Conservation (phyloP, 1,140 invertebrate species). For the Rhagoletis zephyria region DNA sequence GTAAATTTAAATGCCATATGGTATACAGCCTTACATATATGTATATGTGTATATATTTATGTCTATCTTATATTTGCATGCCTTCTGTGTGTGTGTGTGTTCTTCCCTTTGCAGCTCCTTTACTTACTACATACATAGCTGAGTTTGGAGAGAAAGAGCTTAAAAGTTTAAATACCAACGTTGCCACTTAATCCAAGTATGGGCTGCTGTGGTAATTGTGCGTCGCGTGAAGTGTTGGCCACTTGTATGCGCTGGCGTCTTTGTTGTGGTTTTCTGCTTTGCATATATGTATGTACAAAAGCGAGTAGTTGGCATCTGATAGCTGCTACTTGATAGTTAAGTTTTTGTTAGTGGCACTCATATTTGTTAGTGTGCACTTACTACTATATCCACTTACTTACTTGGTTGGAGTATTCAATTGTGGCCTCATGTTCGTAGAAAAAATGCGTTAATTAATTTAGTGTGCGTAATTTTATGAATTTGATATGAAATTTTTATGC, state of each 20-base stretch:
- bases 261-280: not conserved
- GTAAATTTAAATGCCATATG: too few relatives aligned
- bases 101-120: not conserved
- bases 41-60: not conserved
- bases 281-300: not conserved
- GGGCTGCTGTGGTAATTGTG: not conserved
- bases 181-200: not conserved
- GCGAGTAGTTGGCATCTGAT: not conserved
- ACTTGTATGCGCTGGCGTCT: not conserved
- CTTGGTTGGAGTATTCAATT: too few relatives aligned
- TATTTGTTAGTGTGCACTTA: too few relatives aligned
- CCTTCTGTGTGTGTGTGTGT: not conserved
- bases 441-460: too few relatives aligned
- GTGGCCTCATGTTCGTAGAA: too few relatives aligned
- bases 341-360: not conserved
- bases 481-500: too few relatives aligned
- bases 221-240: not conserved
- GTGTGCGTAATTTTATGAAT: too few relatives aligned
- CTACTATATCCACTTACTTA: too few relatives aligned
- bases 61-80: not conserved
- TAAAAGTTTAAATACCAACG: constrained; percentile 17
- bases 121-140: not conserved
- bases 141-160: not conserved
- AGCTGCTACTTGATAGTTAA: not conserved
- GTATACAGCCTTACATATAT: not conserved